Conservation (phyloP, 1,140 invertebrate species). For the Carcinoscorpius rotundicauda region DNA sequence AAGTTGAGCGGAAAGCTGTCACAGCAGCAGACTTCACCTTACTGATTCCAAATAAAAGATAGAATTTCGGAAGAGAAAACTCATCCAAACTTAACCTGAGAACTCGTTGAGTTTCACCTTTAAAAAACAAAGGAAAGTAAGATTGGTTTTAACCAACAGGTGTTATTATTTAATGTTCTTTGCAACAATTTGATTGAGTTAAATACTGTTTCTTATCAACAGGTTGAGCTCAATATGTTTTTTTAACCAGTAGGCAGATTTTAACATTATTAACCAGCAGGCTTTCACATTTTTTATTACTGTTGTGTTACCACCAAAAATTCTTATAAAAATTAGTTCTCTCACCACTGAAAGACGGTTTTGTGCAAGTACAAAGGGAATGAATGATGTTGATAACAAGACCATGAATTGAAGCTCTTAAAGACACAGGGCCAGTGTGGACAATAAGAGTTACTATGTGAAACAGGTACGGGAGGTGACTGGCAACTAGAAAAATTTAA, state of each 20-base stretch:
- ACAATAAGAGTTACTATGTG: slow-evolving; percentile 92
- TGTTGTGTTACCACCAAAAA: too few species aligned
- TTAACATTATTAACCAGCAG: too few species aligned
- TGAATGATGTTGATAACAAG: slow-evolving; percentile 97
- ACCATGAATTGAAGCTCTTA: slow-evolving; percentile 90
- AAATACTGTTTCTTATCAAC: too few species aligned
- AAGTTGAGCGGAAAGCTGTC: slow-evolving; percentile 82
- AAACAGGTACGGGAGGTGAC: slow-evolving; percentile 89
- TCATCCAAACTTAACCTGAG: slow-evolving; percentile 85
- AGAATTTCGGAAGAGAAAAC: slow-evolving; percentile 93
- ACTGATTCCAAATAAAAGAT: slow-evolving; percentile 90
- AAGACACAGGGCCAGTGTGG: slow-evolving; percentile 83
- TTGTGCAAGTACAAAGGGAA: slow-evolving; percentile 90
- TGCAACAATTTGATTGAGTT: background rate
- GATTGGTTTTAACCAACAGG: too few species aligned
- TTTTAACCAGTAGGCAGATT: too few species aligned
- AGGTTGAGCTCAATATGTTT: too few species aligned
- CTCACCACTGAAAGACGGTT: slow-evolving; percentile 72
- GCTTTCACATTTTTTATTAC: too few species aligned
- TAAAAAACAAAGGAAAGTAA: too few species aligned
- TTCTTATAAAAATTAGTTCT: background rate
- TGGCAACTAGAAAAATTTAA: slow-evolving; percentile 48
- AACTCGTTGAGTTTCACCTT: slow-evolving; percentile 68
- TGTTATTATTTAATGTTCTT: too few species aligned
- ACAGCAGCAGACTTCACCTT: slow-evolving; percentile 95